These are phyloP conservation scores for Alviniconcha strummeri DNA, from an alignment of 2,888 invertebrate genomes.

Conservation along the genomic window DNA sequence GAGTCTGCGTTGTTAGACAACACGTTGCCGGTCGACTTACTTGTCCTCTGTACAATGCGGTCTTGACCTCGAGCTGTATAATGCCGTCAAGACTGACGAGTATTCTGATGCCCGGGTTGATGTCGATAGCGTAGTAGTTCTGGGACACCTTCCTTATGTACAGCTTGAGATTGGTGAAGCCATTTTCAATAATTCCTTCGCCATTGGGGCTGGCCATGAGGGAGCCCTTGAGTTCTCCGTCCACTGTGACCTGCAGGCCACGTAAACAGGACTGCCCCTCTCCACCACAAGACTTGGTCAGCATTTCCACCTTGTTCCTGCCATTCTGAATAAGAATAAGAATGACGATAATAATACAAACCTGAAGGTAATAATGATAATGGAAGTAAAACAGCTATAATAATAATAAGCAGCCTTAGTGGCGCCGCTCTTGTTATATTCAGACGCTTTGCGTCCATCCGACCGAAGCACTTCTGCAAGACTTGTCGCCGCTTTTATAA, in stretches of 20 bases:
- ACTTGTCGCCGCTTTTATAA: too few species aligned
- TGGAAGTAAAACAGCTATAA: too few species aligned
- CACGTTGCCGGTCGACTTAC: too few species aligned
- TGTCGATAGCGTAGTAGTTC: slow-evolving; percentile 23
- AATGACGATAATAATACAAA: too few species aligned
- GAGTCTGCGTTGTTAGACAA: too few species aligned
- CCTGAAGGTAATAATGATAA: too few species aligned
- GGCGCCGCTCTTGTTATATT: too few species aligned
- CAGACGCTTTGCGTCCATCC: too few species aligned
- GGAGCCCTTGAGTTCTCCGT: not conserved
- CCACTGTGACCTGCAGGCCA: slow-evolving; percentile 6
- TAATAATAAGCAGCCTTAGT: too few species aligned
- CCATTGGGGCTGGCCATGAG: slow-evolving; percentile 3
- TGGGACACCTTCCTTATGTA: slow-evolving; percentile 6
- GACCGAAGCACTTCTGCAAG: too few species aligned
- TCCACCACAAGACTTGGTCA: slow-evolving; percentile 3
- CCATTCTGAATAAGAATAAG: not conserved
- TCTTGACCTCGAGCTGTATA: slow-evolving; percentile 17
- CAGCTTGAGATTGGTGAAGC: not conserved
- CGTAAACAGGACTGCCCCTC: not conserved
- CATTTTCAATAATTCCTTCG: not conserved
- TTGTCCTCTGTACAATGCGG: not conserved
- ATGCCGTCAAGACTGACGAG: not conserved
- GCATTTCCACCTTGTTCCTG: slow-evolving; percentile 16
- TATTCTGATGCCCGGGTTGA: slow-evolving; percentile 17